A percentile compares a stretch with the other conserved stretches of the same genome.
These are phyloP conservation scores for Paracentrotus lividus DNA, from an alignment of 53 echinoderm and acorn worm species.

Conservation along the genomic window DNA sequence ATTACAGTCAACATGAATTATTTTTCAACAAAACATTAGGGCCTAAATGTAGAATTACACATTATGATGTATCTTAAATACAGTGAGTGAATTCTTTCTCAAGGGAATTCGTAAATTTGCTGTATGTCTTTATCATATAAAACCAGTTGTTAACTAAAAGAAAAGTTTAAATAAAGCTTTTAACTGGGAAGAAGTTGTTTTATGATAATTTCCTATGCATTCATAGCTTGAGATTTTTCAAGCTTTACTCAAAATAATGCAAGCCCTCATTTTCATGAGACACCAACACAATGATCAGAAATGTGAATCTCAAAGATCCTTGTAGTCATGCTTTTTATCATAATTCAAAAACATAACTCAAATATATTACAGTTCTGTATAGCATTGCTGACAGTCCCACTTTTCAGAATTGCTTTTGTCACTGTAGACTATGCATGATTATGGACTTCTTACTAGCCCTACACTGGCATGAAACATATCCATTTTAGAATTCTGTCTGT, in stretches of 20 bases:
- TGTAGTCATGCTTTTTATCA: no score
- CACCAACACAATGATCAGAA: neutral
- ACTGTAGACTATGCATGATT: neutral
- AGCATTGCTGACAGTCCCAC: neutral
- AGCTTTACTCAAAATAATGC: neutral
- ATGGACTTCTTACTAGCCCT: neutral
- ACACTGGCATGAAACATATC: constrained; percentile 36
- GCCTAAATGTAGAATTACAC: neutral
- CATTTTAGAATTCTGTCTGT: constrained; percentile 37
- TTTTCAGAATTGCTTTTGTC: neutral
- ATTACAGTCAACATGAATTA: neutral
- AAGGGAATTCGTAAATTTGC: neutral
- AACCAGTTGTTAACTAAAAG: no score
- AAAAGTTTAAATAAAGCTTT: neutral
- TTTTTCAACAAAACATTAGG: neutral
- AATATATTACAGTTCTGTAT: neutral
- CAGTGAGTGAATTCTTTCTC: neutral
- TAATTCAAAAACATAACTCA: neutral
- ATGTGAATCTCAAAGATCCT: neutral
- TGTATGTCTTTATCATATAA: no score
- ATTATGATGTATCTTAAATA: neutral
- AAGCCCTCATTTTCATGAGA: neutral
- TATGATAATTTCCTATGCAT: neutral
- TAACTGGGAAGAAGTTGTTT: neutral
- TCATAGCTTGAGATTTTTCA: neutral